Percentiles rank a stretch among this genome's conserved stretches.
These are phyloP conservation scores for Neotoma lepida DNA, from an alignment of 2,113 vertebrate species.

Conservation along the genomic window DNA sequence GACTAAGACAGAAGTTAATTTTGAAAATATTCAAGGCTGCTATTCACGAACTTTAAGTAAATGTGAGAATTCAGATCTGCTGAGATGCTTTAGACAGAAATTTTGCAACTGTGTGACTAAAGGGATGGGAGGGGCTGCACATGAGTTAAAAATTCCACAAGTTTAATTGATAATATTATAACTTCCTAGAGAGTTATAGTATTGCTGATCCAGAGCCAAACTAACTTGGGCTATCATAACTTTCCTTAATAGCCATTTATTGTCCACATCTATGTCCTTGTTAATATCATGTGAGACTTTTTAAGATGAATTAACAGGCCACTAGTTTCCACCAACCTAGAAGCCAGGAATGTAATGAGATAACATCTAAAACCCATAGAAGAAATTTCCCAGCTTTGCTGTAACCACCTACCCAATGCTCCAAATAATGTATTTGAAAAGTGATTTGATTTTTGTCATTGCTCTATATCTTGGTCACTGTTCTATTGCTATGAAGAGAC, in stretches of 20 bases:
- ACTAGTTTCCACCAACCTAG: neutral
- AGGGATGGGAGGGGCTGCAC: neutral
- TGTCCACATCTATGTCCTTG: neutral
- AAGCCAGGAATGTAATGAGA: neutral
- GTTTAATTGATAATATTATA: neutral
- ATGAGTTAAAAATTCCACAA: neutral
- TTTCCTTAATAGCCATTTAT: no score
- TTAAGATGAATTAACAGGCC: neutral
- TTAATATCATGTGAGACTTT: neutral
- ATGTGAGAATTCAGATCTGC: neutral
- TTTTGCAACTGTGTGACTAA: neutral
- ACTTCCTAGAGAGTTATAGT: neutral
- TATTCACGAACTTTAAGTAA: neutral
- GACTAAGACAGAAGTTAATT: neutral
- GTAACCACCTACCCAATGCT: neutral
- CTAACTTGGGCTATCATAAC: neutral
- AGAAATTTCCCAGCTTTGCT: neutral
- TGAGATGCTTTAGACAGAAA: neutral
- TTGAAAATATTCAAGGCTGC: neutral
- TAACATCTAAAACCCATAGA: neutral
- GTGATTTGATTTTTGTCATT: neutral
- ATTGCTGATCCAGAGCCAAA: neutral
- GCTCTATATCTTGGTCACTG: neutral
- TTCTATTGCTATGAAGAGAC: neutral
- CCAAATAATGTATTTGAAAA: neutral